Evolutionary conservation across 2,113 vertebrate genomes (phyloP), one percentile per base, ranked within the genome.

Genomic region (Melanotaenia duboulayi): DNA sequence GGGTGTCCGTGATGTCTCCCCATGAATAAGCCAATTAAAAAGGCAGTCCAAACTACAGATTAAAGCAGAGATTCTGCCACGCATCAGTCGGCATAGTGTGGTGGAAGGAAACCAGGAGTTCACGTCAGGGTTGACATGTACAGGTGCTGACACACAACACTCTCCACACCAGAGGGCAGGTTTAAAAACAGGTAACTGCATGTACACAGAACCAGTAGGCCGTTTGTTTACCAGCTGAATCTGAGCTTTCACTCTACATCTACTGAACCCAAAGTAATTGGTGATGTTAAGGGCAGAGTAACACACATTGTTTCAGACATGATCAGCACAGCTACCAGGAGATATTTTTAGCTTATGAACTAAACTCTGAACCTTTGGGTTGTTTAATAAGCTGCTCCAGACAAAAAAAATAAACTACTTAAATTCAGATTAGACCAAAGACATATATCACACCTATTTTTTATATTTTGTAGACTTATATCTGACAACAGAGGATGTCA

Each of bases 11-110:
- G 14, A 65, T 69, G 70, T 57, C 67, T 71, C 46, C 11, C 32
- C 17, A 54, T 49, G 40, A 71, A 57, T 63, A 66, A 23, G 0
- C 66, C 24, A 81, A 55, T 78, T 74, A 78, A 37, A 32, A 60
- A 32, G 63, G 54, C 8, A 22, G 14, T 13, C 35, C 39, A 28
- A 46, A 56, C 48, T 7, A 60, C 49, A 65, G 37, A 60, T 55
- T 75, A 44, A 60, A 55, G 12, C 10, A 2, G 1, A 11, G n/a
- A 39, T 44, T 54, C 55, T 8, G 57, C 60, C 7, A 68, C 22
- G 39, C 4, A 25, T 3, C 14, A 23, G 49, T 35, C 37, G 5
- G 32, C 32, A 5, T 5, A 35, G 5, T 9, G 32, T 35, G 28
- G 28, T 35, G 32, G 32, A 35, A 7, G 4, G 8, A 63, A 61